phyloP scores from a whole-genome alignment of 2,888 invertebrate genomes.

The Tuta absoluta region DNA sequence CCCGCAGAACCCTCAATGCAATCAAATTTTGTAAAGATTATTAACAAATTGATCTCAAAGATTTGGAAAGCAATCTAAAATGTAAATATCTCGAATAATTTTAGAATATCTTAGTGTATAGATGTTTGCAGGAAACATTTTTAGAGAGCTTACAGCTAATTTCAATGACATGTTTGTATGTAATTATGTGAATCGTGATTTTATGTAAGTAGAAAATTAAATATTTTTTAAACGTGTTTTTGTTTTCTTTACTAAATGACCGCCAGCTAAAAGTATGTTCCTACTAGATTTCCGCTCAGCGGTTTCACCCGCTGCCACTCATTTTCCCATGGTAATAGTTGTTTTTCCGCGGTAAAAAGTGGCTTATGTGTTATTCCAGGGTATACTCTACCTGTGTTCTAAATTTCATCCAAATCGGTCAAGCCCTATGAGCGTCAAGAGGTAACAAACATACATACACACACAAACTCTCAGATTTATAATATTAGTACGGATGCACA shows the following conservation, averaged over 20 bases:
- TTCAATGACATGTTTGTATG: slow-evolving; percentile 38
- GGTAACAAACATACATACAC: no score
- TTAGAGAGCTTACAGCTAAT: slow-evolving; percentile 8
- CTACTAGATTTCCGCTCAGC: no score
- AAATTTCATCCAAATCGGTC: no score
- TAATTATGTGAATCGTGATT: slow-evolving; percentile 36
- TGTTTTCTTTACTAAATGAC: background rate
- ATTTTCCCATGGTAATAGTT: no score
- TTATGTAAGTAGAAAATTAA: slow-evolving; percentile 41
- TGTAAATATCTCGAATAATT: background rate
- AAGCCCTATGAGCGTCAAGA: no score
- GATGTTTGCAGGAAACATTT: slow-evolving; percentile 1
- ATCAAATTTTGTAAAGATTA: background rate
- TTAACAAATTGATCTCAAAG: slow-evolving; percentile 16
- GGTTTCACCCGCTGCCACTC: no score
- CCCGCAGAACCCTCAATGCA: background rate
- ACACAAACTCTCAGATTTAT: no score
- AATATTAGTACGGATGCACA: no score
- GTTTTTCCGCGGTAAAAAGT: no score
- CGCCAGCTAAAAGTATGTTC: no score
- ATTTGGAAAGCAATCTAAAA: slow-evolving; percentile 17
- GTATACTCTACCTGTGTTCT: no score
- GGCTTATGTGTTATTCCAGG: no score
- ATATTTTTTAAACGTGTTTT: slow-evolving; percentile 39
- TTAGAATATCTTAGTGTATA: slow-evolving; percentile 16